Percentiles rank a stretch among this genome's conserved stretches.
phyloP scores from a whole-genome alignment of 2,888 invertebrate species.

The Tetanocera ferruginea region DNA sequence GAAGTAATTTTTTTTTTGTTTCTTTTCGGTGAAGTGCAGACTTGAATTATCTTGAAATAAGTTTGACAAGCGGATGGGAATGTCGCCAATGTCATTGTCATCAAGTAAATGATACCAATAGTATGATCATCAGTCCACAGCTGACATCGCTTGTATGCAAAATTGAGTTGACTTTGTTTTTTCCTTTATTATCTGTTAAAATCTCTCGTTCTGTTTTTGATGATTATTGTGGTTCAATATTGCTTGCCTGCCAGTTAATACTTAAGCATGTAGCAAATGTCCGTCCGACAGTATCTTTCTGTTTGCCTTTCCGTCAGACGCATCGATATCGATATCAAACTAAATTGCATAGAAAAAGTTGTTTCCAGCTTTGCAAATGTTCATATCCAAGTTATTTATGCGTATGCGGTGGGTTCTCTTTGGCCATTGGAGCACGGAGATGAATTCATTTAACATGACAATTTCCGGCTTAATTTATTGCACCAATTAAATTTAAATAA shows the following conservation, averaged over 20 bases:
- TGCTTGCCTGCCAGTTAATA: slow-evolving; percentile 45
- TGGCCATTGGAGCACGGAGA: not conserved
- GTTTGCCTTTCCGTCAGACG: not conserved
- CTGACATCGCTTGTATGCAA: slow-evolving; percentile 17
- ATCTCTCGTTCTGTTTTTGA: slow-evolving; percentile 47
- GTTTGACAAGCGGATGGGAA: slow-evolving; percentile 65
- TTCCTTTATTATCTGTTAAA: slow-evolving; percentile 15
- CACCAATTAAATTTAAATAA: slow-evolving; percentile 45
- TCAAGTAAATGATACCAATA: slow-evolving; percentile 58
- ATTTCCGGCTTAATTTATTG: slow-evolving; percentile 48
- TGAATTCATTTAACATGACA: slow-evolving; percentile 38
- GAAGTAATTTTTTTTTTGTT: not conserved
- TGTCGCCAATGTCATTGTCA: slow-evolving; percentile 56
- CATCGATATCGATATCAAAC: slow-evolving; percentile 23
- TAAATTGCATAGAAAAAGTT: slow-evolving; percentile 15
- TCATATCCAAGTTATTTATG: slow-evolving; percentile 33
- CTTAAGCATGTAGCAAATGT: not conserved
- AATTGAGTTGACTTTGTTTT: slow-evolving; percentile 24
- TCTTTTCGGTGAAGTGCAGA: not conserved
- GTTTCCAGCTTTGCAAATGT: slow-evolving; percentile 37
- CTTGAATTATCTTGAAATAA: slow-evolving; percentile 49
- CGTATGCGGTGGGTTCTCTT: slow-evolving; percentile 6
- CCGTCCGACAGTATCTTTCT: not conserved
- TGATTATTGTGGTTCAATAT: slow-evolving; percentile 64
- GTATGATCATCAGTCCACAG: slow-evolving; percentile 44